A percentile compares a stretch with the other conserved stretches of the same genome.
phyloP scores from a whole-genome alignment of 2,113 vertebrate species.

The Thamnaconus septentrionalis region DNA sequence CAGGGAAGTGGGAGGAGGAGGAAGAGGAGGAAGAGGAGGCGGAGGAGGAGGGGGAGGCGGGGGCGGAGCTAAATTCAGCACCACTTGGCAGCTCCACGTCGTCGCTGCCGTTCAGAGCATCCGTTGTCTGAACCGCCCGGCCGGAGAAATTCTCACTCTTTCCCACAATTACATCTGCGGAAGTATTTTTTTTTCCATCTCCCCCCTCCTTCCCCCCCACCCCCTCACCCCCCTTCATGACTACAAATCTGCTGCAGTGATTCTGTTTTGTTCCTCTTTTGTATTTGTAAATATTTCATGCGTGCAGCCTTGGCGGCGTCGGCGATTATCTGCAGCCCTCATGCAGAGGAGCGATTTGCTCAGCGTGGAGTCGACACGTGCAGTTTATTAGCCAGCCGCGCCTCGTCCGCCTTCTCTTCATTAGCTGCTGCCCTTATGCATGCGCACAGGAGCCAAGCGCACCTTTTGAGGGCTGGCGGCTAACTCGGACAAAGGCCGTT shows the following conservation, averaged over 20 bases:
- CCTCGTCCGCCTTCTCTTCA: conserved; percentile 29
- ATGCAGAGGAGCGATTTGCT: conserved; percentile 6
- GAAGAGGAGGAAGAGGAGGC: no score
- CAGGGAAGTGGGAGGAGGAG: neutral
- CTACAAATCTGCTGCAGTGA: neutral
- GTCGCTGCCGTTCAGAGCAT: neutral
- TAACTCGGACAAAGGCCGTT: conserved; percentile 43
- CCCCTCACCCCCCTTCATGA: neutral
- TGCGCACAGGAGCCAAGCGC: conserved; percentile 52
- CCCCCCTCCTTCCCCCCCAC: no score
- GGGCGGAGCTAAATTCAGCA: conserved; percentile 14
- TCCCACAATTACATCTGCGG: conserved; percentile 19
- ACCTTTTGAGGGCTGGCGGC: conserved; percentile 26
- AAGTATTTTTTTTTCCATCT: neutral
- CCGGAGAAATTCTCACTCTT: no score
- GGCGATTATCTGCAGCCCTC: conserved; percentile 23
- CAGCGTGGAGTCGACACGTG: conserved; percentile 12
- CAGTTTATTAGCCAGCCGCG: conserved; percentile 34
- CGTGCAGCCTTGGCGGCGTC: conserved; percentile 12
- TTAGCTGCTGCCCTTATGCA: conserved; percentile 55
- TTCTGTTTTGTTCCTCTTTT: conserved; percentile 32
- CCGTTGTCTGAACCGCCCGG: no score
- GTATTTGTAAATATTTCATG: conserved; percentile 33
- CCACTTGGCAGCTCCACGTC: conserved; percentile 3
- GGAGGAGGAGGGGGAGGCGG: no score